These are phyloP conservation scores for Lates japonicus DNA, from an alignment of 2,797 vertebrate genomes.

Conservation along the genomic window DNA sequence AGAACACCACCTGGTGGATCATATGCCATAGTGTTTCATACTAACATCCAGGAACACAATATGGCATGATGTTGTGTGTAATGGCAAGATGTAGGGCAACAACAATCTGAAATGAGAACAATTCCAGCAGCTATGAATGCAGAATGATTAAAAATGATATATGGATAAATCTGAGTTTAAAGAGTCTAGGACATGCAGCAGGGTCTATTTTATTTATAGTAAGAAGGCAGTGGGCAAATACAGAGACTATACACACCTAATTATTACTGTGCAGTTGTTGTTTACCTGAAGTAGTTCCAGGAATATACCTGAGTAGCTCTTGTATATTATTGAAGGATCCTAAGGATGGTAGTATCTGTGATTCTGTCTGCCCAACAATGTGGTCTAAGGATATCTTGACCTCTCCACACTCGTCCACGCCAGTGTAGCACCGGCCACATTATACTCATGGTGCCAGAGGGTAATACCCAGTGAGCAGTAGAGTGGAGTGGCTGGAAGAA, in stretches of 20 bases:
- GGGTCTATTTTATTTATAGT: conserved; percentile 10
- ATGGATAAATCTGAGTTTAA: conserved; percentile 22
- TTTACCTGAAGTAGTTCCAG: neutral
- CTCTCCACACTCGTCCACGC: too few species aligned
- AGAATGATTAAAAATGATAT: conserved; percentile 29
- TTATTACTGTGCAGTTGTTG: neutral
- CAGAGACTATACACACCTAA: neutral
- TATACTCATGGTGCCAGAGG: neutral
- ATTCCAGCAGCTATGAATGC: neutral
- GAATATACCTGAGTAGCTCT: neutral
- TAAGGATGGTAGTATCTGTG: neutral
- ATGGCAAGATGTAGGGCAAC: conserved; percentile 9
- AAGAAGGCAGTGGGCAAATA: conserved; percentile 8
- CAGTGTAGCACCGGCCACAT: too few species aligned
- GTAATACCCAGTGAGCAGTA: neutral
- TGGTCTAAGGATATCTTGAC: too few species aligned
- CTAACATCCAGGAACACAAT: conserved; percentile 11
- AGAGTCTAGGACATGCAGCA: neutral
- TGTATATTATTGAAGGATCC: neutral
- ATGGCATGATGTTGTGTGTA: neutral
- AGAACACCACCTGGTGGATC: conserved; percentile 65
- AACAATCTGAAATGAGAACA: conserved; percentile 18
- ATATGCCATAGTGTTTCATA: conserved; percentile 28
- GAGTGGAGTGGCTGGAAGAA: neutral
- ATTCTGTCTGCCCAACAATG: neutral